Conservation (phyloP, 2,888 invertebrate genomes). For the Latrodectus elegans region DNA sequence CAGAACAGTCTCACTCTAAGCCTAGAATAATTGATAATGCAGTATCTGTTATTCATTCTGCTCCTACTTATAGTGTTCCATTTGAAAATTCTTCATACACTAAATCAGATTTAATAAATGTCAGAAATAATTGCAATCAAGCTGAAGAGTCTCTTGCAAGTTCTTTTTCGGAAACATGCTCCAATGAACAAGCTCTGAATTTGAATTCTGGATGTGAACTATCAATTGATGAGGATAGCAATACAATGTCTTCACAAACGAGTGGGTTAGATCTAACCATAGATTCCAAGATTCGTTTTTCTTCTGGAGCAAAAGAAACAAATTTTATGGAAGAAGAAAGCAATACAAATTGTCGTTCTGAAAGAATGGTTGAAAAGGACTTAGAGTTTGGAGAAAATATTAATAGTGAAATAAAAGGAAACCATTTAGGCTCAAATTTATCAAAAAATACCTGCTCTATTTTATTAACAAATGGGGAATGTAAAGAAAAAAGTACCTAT, state of each 20-base stretch:
- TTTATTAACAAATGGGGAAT: background rate
- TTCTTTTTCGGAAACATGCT: background rate
- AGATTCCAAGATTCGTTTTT: background rate
- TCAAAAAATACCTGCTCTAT: background rate
- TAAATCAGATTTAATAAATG: background rate
- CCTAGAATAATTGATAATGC: conserved; percentile 14
- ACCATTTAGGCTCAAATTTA: no score
- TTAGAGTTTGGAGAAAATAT: background rate
- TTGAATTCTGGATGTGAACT: background rate
- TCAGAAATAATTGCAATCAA: background rate
- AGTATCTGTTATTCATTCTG: conserved; percentile 33
- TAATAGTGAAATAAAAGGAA: background rate
- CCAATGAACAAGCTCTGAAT: background rate
- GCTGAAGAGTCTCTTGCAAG: background rate
- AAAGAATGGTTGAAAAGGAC: background rate
- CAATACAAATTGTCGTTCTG: background rate
- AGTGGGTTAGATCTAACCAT: background rate
- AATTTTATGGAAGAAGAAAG: background rate
- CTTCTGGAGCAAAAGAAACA: background rate
- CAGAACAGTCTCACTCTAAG: background rate
- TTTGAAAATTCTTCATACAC: background rate
- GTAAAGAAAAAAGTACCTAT: background rate
- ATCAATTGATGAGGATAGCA: conserved; percentile 2
- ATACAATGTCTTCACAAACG: background rate
- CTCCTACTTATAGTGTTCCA: background rate